Evolutionary conservation across 2,888 invertebrate genomes (phyloP).

Genomic region (Rhorus exstirpatorius): DNA sequence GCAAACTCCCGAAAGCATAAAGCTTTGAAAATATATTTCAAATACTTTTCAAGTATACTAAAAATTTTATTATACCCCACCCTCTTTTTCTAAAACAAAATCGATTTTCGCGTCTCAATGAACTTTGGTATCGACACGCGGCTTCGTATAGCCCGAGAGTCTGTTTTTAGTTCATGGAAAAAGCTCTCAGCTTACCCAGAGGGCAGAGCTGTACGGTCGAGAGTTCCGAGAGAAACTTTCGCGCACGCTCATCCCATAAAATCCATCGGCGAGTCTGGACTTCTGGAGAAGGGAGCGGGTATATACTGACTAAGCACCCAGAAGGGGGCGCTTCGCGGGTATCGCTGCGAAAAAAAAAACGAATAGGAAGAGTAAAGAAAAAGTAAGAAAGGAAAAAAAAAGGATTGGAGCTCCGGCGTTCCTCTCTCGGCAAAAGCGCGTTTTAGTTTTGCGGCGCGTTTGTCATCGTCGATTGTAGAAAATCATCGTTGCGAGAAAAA

Average conservation of each 20-base stretch:
- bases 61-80: no score
- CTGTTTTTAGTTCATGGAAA: constrained; percentile 22
- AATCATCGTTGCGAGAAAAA: constrained; percentile 61
- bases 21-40: no score
- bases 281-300: constrained; percentile 51
- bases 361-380: constrained; percentile 42
- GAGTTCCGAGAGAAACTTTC: constrained; percentile 10
- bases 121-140: constrained; percentile 18
- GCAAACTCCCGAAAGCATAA: no score
- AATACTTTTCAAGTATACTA: no score
- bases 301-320: constrained; percentile 32
- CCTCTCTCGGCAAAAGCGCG: constrained; percentile 38
- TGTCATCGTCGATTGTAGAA: constrained; percentile 61
- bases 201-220: constrained; percentile 26
- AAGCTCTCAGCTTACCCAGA: constrained; percentile 2
- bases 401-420: constrained; percentile 40
- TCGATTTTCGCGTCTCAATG: background rate
- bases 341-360: constrained; percentile 36
- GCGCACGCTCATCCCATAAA: constrained; percentile 38
- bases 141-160: background rate
- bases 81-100: no score
- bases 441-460: constrained; percentile 42
- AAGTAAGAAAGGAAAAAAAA: constrained; percentile 30
- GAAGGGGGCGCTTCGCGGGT: constrained; percentile 45
- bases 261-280: constrained; percentile 20